These are phyloP conservation scores for Ormyrus thymus DNA, from an alignment of 2,888 invertebrate genomes.

Conservation along the genomic window DNA sequence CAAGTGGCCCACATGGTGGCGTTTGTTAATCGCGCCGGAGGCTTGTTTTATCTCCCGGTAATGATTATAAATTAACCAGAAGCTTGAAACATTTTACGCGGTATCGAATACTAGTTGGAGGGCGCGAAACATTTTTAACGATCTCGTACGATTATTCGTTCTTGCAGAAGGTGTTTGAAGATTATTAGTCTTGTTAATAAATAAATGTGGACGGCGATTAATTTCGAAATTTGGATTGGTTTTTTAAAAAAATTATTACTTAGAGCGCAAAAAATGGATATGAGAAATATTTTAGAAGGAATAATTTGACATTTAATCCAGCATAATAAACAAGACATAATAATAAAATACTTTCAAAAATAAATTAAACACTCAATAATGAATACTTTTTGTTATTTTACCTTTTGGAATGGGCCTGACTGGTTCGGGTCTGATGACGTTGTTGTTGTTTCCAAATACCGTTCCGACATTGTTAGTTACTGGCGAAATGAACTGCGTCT, in stretches of 20 bases:
- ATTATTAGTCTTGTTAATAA: too few species aligned
- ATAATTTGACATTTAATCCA: background rate
- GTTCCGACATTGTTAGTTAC: slow-evolving; percentile 54
- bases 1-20: slow-evolving; percentile 64
- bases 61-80: slow-evolving; percentile 11
- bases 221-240: too few species aligned
- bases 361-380: slow-evolving; percentile 9
- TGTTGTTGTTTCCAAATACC: slow-evolving; percentile 62
- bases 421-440: slow-evolving; percentile 65
- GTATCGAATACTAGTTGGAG: too few species aligned
- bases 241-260: background rate
- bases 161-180: too few species aligned
- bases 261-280: background rate
- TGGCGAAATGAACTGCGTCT: slow-evolving; percentile 29
- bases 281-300: background rate
- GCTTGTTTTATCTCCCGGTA: slow-evolving; percentile 12
- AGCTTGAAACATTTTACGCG: too few species aligned
- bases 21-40: slow-evolving; percentile 67
- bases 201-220: too few species aligned
- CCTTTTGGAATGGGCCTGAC: slow-evolving; percentile 67
- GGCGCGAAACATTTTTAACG: too few species aligned
- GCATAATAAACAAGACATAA: slow-evolving; percentile 5
- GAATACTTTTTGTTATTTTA: slow-evolving; percentile 41
- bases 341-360: slow-evolving; percentile 29
- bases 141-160: too few species aligned